Percentiles rank a stretch among this genome's conserved stretches.
Conservation (phyloP, 1,140 invertebrate genomes). For the Idris sp. region DNA sequence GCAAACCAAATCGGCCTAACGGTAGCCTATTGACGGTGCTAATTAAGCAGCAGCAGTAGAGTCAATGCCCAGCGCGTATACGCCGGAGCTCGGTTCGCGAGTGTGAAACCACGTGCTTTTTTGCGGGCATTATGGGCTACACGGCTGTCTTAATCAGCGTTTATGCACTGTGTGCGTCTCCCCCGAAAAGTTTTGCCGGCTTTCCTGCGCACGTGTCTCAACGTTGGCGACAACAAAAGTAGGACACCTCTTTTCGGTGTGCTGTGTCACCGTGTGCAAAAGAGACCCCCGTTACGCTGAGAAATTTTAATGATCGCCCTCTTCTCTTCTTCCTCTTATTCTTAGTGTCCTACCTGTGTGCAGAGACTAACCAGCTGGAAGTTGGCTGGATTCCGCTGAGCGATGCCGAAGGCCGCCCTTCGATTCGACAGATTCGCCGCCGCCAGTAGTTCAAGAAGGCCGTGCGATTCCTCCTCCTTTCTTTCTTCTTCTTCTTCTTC, state of each 20-base stretch:
- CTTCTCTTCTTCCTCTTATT: conserved; percentile 59
- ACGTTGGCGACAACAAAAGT: conserved; percentile 63
- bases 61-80: conserved; percentile 71
- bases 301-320: conserved; percentile 71
- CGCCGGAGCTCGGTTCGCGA: conserved; percentile 65
- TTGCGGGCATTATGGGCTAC: conserved; percentile 64
- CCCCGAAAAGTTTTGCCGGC: conserved; percentile 22
- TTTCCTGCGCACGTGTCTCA: conserved; percentile 42
- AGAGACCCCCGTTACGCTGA: conserved; percentile 62
- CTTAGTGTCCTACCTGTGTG: conserved; percentile 67
- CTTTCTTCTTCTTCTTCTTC: conserved; percentile 41
- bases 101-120: conserved; percentile 66
- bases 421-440: conserved; percentile 61
- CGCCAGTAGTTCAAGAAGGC: conserved; percentile 60
- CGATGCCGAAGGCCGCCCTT: conserved; percentile 62
- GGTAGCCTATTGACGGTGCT: conserved; percentile 66
- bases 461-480: conserved; percentile 52
- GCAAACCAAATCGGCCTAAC: conserved; percentile 72
- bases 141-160: conserved; percentile 66
- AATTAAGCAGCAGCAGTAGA: conserved; percentile 75
- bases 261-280: conserved; percentile 60
- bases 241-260: conserved; percentile 67
- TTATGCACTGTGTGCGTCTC: conserved; percentile 57
- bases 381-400: conserved; percentile 64
- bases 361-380: conserved; percentile 69